phyloP scores from a whole-genome alignment of 2,113 vertebrate species.

The Anolis carolinensis region DNA sequence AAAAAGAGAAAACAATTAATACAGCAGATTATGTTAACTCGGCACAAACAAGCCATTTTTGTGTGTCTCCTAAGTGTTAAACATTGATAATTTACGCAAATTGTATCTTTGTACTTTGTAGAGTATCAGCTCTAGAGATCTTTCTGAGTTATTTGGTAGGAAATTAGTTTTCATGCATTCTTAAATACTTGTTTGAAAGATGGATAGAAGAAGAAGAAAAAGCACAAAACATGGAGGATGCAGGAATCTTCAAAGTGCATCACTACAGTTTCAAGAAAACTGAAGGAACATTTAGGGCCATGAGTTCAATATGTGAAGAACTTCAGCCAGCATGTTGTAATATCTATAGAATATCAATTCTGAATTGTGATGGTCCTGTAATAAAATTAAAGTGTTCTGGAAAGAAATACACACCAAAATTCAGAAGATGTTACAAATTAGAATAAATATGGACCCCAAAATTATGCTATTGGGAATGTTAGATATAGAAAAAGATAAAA shows the following conservation, averaged over 20 bases:
- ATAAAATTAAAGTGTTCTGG: too few relatives aligned
- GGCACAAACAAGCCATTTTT: conserved; percentile 67
- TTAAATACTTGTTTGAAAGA: conserved; percentile 47
- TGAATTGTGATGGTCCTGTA: not conserved
- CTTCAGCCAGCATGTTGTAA: not conserved
- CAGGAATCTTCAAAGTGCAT: conserved; percentile 60
- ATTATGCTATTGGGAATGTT: too few relatives aligned
- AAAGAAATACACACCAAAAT: too few relatives aligned
- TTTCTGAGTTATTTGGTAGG: conserved; percentile 53
- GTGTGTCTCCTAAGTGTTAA: conserved; percentile 64
- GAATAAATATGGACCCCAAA: too few relatives aligned
- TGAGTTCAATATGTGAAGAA: not conserved
- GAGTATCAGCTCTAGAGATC: conserved; percentile 46
- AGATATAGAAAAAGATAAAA: too few relatives aligned
- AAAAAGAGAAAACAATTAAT: conserved; percentile 68
- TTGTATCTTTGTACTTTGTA: conserved; percentile 57
- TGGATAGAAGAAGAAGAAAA: conserved; percentile 54
- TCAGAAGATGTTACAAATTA: too few relatives aligned
- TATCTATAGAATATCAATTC: not conserved
- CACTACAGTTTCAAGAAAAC: conserved; percentile 59
- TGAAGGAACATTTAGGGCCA: conserved; percentile 50
- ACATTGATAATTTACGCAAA: conserved; percentile 67
- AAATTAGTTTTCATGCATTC: conserved; percentile 57
- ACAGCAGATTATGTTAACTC: conserved; percentile 65
- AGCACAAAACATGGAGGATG: conserved; percentile 33